Base-by-base conservation (phyloP, 2,888 invertebrate species). In the Lymantria monacha region DNA sequence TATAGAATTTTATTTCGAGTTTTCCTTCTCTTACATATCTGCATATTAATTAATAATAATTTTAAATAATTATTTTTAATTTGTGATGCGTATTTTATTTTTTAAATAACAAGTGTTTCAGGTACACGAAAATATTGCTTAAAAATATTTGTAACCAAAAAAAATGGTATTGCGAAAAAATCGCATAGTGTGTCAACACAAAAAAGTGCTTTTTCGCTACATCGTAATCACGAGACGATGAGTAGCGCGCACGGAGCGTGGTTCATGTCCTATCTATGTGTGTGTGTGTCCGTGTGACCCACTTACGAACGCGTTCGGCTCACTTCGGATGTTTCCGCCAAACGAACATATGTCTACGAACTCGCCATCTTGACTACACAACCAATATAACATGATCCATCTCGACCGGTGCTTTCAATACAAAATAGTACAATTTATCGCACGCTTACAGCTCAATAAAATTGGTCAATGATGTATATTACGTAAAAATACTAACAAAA, bases 241-340 rank as follows among this genome's bases (percentile, higher is more conserved):
- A 64, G 66, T 69, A 51, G 55, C 45, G 59, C 62, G 61, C 42
- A 74, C 74, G 73, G 73, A 73, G 69, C 58, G 62, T 63, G 59
- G 53, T 57, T 60, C 61, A 55, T 59, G 55, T 58, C 59, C 56
- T 59, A 45, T 70, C 63, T 53, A 53, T 76, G 87, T 87, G 85
- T 85, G 86, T 67, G 83, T 79, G 81, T 72, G 78, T 83, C 81
- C 81, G 85, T 87, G 83, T 91, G 91, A 91, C 91, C 91, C 75
- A 91, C 80, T 88, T 91, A 84, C 87, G 88, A 87, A 67, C 79
- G 70, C 65, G 80, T 68, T 90, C 89, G 89, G 84, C 57, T 42
- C 59, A 50, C 79, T 71, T 90, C 91, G 91, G 82, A 41, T 48
- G 61, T 79, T 77, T 82, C 82, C 88, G 90, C 72, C 79, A 73